Conservation (phyloP, 2,113 vertebrate genomes). For the Callaeas wilsoni region DNA sequence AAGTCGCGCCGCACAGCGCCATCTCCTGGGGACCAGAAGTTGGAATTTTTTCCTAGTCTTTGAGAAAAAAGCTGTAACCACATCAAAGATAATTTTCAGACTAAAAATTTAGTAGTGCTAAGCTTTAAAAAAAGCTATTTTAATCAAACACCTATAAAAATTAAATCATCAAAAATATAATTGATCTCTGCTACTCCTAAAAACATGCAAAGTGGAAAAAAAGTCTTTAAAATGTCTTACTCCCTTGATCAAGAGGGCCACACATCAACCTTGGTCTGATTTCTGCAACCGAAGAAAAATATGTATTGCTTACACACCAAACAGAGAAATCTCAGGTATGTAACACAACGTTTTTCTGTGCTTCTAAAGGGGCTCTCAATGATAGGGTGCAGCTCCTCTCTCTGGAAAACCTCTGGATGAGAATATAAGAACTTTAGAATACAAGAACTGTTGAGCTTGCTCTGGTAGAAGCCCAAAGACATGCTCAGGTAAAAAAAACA, state of each 20-base stretch:
- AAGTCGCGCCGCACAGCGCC: slow-evolving; percentile 57
- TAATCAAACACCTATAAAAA: not conserved
- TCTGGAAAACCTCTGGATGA: not conserved
- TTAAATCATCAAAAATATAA: accelerated
- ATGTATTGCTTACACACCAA: not conserved
- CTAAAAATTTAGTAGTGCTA: not conserved
- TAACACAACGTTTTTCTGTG: not conserved
- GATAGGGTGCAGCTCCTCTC: not conserved
- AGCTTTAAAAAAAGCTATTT: not conserved
- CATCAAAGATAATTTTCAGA: not conserved
- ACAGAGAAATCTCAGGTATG: not conserved
- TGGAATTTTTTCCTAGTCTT: not conserved
- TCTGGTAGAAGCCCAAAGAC: not conserved
- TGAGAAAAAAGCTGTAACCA: not conserved
- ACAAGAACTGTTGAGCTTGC: not conserved
- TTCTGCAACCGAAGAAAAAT: not conserved
- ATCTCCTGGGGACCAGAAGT: slow-evolving; percentile 60
- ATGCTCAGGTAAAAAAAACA: not conserved
- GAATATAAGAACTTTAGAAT: not conserved
- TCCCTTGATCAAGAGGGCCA: not conserved
- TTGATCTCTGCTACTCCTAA: not conserved
- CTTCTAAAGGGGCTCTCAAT: too few species aligned
- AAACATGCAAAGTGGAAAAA: not conserved
- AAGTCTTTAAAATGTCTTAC: not conserved
- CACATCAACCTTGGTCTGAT: not conserved